These are phyloP conservation scores for Idris sp. DNA, from an alignment of 1,140 invertebrate species.

Conservation along the genomic window DNA sequence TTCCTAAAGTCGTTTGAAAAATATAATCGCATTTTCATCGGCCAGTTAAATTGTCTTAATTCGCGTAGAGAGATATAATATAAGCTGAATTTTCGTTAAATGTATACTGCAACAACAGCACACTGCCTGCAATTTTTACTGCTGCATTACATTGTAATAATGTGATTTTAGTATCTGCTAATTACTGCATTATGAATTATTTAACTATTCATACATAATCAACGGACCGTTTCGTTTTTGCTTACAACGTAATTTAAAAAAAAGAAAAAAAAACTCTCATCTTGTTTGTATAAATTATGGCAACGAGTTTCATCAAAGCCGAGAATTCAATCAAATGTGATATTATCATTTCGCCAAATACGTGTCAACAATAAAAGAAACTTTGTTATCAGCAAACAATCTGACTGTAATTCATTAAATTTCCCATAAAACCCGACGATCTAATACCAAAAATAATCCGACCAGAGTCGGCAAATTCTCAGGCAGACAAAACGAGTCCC, in stretches of 20 bases:
- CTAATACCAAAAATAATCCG: constrained; percentile 22
- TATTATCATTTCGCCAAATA: not conserved
- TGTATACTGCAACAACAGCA: no score
- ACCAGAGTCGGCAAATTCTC: constrained; percentile 6
- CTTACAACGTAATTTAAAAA: no score
- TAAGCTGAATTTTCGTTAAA: no score
- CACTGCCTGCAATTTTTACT: no score
- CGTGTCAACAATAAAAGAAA: constrained; percentile 29
- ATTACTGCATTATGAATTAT: constrained; percentile 23
- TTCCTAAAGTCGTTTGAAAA: constrained; percentile 23
- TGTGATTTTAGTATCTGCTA: constrained; percentile 36
- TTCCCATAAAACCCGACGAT: constrained; percentile 22
- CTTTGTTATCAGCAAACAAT: constrained; percentile 17
- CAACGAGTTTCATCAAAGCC: no score
- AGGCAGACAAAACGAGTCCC: constrained; percentile 21
- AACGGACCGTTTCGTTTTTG: no score
- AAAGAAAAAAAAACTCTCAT: not conserved
- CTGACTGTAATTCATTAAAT: constrained; percentile 37
- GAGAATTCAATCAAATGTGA: constrained; percentile 14
- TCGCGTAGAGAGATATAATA: constrained; percentile 25
- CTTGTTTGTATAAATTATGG: constrained; percentile 3
- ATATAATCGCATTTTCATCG: constrained; percentile 2
- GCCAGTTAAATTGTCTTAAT: constrained; percentile 22
- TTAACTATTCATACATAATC: constrained; percentile 9
- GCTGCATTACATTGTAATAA: constrained; percentile 14